Evolutionary conservation across 92 coral and sea anemone genomes (phyloP), one percentile per base, ranked within the genome.

Genomic region (Chrysogorgia sp.): DNA sequence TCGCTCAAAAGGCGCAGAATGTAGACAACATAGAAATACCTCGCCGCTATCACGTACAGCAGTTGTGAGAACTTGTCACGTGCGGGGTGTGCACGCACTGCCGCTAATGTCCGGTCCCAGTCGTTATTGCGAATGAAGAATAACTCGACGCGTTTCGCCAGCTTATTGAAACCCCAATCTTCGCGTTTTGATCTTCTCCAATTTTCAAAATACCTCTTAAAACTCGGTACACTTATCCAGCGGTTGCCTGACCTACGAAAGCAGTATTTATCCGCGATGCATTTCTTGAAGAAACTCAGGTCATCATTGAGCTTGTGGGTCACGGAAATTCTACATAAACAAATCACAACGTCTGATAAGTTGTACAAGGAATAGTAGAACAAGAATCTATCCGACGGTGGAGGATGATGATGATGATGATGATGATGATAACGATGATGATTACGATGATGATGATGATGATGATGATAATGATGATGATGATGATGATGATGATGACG

Each of bases 31-130:
- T 83, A 83, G 5, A 86, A 79, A 40, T 90, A 90, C 40, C 89
- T 79, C 2, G 91, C 91, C 10, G 91, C 91, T 13, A 88, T 84
- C 68, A 88, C 47, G 80, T 84, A 84, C 4, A 88, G 83, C 22
- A 84, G 91, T 32, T 71, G 48, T 9, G 57, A 40, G 5, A 17
- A 23, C 78, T 40, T 62, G 5, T 24, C 63, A n/a, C n/a, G n/a
- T n/a, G n/a, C n/a, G n/a, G n/a, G n/a, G n/a, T n/a, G n/a, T n/a
- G n/a, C n/a, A n/a, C n/a, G n/a, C n/a, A n/a, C n/a, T n/a, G n/a
- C n/a, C n/a, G 13, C 20, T 40, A 81, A 64, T 33, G 81, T 75
- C 0, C 21, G 37, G 3, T 61, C 67, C 92, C 92, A 88, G 22
- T 88, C 62, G 32, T 71, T 75, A 77, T 86, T 74, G 2, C 85